Conservation (phyloP, 2,113 vertebrate species). For the Vanacampus margaritifer region DNA sequence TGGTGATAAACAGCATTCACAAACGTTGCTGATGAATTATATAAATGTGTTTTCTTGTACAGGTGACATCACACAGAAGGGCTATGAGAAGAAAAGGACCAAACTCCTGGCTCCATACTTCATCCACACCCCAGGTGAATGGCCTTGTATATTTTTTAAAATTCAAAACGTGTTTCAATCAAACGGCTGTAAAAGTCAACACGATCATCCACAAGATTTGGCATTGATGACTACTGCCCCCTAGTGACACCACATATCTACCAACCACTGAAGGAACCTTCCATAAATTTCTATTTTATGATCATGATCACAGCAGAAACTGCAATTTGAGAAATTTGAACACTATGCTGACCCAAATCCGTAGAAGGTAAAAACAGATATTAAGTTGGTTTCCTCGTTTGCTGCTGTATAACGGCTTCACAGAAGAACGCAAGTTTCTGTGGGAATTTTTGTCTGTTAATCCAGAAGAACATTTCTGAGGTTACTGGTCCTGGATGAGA, state of each 20-base stretch:
- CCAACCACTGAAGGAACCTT: neutral
- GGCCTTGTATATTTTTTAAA: neutral
- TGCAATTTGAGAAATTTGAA: neutral
- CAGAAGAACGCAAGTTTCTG: neutral
- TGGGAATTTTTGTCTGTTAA: neutral
- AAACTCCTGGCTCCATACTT: slow-evolving; percentile 67
- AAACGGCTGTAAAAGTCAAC: slow-evolving; percentile 2
- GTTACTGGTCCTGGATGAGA: neutral
- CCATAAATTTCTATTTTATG: neutral
- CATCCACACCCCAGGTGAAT: slow-evolving; percentile 61
- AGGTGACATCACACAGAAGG: slow-evolving; percentile 72
- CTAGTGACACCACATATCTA: neutral
- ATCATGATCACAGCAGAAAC: neutral
- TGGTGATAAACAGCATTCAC: neutral
- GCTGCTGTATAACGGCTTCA: neutral
- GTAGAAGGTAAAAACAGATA: neutral
- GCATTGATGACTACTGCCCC: slow-evolving; percentile 20
- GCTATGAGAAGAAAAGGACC: slow-evolving; percentile 71
- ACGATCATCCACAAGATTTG: neutral
- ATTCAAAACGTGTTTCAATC: neutral
- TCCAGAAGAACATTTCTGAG: neutral
- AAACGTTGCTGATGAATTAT: neutral
- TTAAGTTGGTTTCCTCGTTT: neutral
- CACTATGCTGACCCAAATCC: neutral
- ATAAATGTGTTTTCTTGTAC: neutral